Evolutionary conservation across 2,113 vertebrate species (phyloP).

Genomic region (Felis catus): F.catus_Fca126_mat1.0 CM031418.1:74686501-74687000

Average conservation of each 20-base stretch:
- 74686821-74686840: background rate
- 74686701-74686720: background rate
- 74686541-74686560: background rate
- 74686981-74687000: background rate
- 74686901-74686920: background rate
- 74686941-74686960: background rate
- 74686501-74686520: background rate
- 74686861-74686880: background rate
- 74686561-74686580: background rate
- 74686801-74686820: background rate
- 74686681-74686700: background rate
- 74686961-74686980: background rate
- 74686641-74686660: background rate
- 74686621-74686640: background rate
- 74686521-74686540: background rate
- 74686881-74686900: background rate
- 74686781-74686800: background rate
- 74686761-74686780: background rate
- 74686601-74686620: background rate
- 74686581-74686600: background rate
- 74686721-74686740: background rate
- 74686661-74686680: accelerated
- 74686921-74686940: background rate
- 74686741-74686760: background rate
- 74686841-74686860: background rate